phyloP scores from a whole-genome alignment of 1,140 invertebrate genomes.

The Monomorium pharaonis region DNA sequence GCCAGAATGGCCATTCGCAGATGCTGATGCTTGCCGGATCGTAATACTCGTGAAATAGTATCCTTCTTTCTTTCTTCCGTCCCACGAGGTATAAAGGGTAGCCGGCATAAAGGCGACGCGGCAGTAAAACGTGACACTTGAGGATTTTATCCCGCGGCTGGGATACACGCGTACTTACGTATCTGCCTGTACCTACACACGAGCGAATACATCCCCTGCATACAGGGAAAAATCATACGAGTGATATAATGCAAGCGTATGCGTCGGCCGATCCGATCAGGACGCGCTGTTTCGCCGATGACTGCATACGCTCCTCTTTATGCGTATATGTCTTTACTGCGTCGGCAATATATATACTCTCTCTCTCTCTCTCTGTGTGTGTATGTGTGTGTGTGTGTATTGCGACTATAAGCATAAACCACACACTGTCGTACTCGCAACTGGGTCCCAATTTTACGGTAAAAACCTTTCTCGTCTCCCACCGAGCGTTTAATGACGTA shows the following conservation, averaged over 20 bases:
- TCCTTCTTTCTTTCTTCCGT: slow-evolving; percentile 66
- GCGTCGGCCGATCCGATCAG: slow-evolving; percentile 13
- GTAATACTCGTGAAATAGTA: slow-evolving; percentile 70
- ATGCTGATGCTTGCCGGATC: slow-evolving; percentile 63
- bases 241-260: neutral
- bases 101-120: slow-evolving; percentile 55
- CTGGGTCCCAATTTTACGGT: slow-evolving; percentile 43
- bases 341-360: neutral
- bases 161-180: slow-evolving; percentile 1
- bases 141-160: slow-evolving; percentile 63
- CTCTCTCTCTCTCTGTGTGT: too few species aligned
- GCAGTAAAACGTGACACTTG: slow-evolving; percentile 68
- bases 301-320: neutral
- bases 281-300: slow-evolving; percentile 42
- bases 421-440: neutral
- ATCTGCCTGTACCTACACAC: neutral
- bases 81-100: slow-evolving; percentile 63
- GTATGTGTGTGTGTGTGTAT: too few species aligned
- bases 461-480: neutral
- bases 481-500: neutral
- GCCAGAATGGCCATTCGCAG: slow-evolving; percentile 59
- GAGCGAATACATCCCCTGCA: neutral
- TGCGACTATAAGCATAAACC: neutral
- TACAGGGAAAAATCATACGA: neutral
- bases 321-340: neutral